Base-by-base conservation (phyloP, 92 coral and sea anemone species). In the Heteractis magnifica region DNA sequence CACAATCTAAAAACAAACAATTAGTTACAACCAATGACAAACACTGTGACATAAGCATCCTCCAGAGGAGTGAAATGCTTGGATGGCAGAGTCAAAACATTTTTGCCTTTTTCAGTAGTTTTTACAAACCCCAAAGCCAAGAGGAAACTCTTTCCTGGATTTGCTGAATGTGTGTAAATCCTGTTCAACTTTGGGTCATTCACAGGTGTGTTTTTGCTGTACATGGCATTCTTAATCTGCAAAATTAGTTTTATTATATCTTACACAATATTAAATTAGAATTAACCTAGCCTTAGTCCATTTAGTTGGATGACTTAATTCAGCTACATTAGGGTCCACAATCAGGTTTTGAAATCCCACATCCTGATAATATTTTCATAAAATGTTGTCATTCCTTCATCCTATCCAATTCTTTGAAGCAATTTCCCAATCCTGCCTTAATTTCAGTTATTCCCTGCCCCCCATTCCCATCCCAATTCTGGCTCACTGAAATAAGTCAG, bases 41-140 rank as follows among this genome's bases (percentile, higher is more conserved):
- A 93, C 50, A 91, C 93, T 13, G 95, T 83, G 12, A 91, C 92
- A 89, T 93, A 93, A 64, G 76, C 91, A 80, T 93, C 97, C 73
- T 93, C 95, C 20, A 93, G 83, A 12, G 93, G 84, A 59, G 72
- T 65, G 5, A 71, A 11, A 20, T 79, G 83, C 5, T 93, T 89
- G 41, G 83, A 51, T 64, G 88, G 90, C 64, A 89, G 72, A 18
- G 59, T 14, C 89, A 91, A 51, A 52, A 87, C 79, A 21, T 87
- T 90, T 68, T 87, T 77, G 48, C 78, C 90, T 10, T 86, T 85
- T 62, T 85, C 86, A 7, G 79, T 86, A 68, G 79, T 86, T 65
- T 80, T 82, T 13, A 87, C 80, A 75, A 95, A 93, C 34, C 98
- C 98, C 23, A 95, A 79, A 15, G 98, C 76, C 83, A 84, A 77